Conservation (phyloP, 2,888 invertebrate genomes). For the Agrilus mali region DNA sequence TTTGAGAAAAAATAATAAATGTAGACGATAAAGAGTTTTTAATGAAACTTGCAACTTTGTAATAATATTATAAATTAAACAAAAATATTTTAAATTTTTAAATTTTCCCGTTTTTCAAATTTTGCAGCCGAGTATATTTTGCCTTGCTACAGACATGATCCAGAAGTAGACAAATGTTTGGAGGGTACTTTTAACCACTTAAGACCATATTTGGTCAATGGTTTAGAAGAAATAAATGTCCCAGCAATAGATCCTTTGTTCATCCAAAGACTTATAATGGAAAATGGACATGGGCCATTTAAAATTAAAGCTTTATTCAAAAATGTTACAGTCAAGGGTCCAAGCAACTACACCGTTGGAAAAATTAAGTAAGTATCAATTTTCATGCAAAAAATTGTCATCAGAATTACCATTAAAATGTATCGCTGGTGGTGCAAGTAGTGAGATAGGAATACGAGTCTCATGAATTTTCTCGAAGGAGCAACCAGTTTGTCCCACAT, state of each 20-base stretch:
- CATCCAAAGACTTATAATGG: conserved; percentile 60
- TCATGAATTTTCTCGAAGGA: too few relatives aligned
- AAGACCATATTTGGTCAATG: conserved; percentile 54
- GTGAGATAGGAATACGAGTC: too few relatives aligned
- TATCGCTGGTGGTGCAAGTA: too few relatives aligned
- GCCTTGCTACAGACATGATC: conserved; percentile 56
- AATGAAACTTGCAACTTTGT: too few relatives aligned
- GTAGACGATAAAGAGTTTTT: too few relatives aligned
- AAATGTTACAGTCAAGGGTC: conserved; percentile 64
- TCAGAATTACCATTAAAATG: too few relatives aligned
- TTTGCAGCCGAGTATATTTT: conserved; percentile 59
- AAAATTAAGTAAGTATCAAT: conserved; percentile 48
- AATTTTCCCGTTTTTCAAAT: conserved; percentile 9
- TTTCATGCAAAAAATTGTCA: not conserved
- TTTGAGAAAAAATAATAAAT: too few relatives aligned
- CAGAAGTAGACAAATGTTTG: conserved; percentile 52
- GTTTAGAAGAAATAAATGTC: conserved; percentile 57
- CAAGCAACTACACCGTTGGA: conserved; percentile 59
- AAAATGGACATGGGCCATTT: conserved; percentile 66
- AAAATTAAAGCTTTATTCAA: conserved; percentile 59
- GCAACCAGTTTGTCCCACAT: too few relatives aligned
- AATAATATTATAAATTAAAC: not conserved
- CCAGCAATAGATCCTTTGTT: conserved; percentile 63
- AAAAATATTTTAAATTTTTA: not conserved
- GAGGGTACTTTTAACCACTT: conserved; percentile 60